Conservation (phyloP, 2,113 vertebrate species). For the Sterrhoptilus dennistouni region DNA sequence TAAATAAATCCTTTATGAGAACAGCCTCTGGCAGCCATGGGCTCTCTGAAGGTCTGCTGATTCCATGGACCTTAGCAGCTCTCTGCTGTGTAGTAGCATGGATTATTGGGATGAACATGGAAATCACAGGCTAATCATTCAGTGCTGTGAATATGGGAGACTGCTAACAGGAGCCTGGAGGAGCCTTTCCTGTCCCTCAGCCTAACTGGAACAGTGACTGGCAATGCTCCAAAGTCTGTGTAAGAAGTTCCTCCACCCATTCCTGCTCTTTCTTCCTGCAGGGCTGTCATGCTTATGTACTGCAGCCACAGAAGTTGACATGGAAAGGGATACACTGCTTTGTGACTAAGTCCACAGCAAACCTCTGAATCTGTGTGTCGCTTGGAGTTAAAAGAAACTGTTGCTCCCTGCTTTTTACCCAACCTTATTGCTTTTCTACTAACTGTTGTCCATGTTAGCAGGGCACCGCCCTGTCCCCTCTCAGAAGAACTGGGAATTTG, state of each 20-base stretch:
- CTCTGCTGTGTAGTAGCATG: neutral
- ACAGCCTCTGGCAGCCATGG: neutral
- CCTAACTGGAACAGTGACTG: neutral
- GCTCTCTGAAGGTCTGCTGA: neutral
- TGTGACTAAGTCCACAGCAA: neutral
- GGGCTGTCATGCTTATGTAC: neutral
- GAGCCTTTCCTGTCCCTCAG: neutral
- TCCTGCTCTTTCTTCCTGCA: neutral
- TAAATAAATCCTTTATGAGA: neutral
- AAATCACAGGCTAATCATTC: neutral
- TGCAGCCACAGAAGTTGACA: neutral
- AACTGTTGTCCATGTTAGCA: neutral
- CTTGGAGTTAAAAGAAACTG: neutral
- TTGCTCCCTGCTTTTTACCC: neutral
- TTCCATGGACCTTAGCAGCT: neutral
- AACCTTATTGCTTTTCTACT: neutral
- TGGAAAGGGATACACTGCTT: accelerated
- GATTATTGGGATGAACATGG: neutral
- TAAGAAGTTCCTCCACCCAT: neutral
- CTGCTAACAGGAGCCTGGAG: neutral
- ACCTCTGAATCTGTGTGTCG: neutral
- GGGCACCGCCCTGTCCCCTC: neutral
- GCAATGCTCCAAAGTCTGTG: neutral
- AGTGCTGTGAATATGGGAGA: accelerated
- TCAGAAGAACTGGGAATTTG: neutral